Conservation (phyloP, 2,113 vertebrate genomes). For the Lycaon pictus region DNA sequence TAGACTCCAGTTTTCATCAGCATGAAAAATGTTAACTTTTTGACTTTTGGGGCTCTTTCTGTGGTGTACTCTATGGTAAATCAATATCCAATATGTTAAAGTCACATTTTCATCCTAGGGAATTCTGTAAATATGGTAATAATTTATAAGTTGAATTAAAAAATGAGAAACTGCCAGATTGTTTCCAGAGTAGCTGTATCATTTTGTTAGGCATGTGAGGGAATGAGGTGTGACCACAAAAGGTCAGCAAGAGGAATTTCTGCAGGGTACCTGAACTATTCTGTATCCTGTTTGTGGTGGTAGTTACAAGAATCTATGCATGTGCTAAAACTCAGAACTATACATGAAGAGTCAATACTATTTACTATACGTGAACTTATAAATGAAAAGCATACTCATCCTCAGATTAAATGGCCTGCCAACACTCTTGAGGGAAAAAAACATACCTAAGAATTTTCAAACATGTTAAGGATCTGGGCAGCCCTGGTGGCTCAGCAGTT, state of each 20-base stretch:
- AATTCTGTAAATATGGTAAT: conserved; percentile 72
- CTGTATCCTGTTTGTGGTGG: neutral
- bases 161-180: conserved; percentile 26
- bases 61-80: conserved; percentile 56
- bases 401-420: neutral
- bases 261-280: neutral
- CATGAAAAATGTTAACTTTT: conserved; percentile 80
- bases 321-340: neutral
- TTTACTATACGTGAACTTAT: neutral
- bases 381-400: neutral
- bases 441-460: neutral
- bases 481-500: too few relatives aligned
- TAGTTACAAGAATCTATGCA: neutral
- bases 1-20: conserved; percentile 69
- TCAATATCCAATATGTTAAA: conserved; percentile 74
- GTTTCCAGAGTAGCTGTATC: neutral
- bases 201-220: neutral
- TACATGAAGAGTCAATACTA: neutral
- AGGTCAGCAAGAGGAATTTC: neutral
- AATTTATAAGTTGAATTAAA: conserved; percentile 74
- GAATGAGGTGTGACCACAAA: neutral
- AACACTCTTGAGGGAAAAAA: neutral
- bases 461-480: neutral
- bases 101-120: conserved; percentile 65
- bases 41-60: conserved; percentile 57